Conservation (phyloP, 2,888 invertebrate species). For the Cantharis lateralis region DNA sequence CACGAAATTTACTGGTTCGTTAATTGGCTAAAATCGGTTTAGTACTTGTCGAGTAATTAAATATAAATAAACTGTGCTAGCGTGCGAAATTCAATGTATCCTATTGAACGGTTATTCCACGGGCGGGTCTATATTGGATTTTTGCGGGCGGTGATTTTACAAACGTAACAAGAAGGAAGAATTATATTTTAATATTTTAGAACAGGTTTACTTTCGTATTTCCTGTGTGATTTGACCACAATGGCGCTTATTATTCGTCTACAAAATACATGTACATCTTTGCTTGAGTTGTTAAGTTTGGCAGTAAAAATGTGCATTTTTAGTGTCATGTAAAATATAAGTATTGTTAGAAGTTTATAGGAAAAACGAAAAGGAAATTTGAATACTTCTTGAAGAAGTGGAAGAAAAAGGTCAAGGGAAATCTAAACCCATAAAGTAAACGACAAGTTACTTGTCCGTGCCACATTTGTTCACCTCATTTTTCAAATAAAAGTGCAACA, state of each 20-base stretch:
- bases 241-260: neutral
- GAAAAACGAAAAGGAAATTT: neutral
- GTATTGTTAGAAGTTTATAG: neutral
- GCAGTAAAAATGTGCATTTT: neutral
- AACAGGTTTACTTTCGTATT: neutral
- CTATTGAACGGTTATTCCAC: too few relatives aligned
- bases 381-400: neutral
- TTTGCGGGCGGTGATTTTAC: too few relatives aligned
- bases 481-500: neutral
- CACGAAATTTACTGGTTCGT: too few relatives aligned
- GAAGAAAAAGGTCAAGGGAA: neutral
- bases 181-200: neutral
- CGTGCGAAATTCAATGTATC: too few relatives aligned
- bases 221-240: neutral
- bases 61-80: too few relatives aligned
- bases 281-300: neutral
- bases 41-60: too few relatives aligned
- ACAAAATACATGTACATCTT: neutral
- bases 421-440: neutral
- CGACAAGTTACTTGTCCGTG: neutral
- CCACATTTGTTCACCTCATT: neutral
- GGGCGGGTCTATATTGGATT: too few relatives aligned
- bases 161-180: too few relatives aligned
- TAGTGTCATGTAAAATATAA: neutral
- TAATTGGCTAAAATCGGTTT: too few relatives aligned